These are phyloP conservation scores for Limnephilus lunatus DNA, from an alignment of 2,888 invertebrate genomes.

Conservation along the genomic window DNA sequence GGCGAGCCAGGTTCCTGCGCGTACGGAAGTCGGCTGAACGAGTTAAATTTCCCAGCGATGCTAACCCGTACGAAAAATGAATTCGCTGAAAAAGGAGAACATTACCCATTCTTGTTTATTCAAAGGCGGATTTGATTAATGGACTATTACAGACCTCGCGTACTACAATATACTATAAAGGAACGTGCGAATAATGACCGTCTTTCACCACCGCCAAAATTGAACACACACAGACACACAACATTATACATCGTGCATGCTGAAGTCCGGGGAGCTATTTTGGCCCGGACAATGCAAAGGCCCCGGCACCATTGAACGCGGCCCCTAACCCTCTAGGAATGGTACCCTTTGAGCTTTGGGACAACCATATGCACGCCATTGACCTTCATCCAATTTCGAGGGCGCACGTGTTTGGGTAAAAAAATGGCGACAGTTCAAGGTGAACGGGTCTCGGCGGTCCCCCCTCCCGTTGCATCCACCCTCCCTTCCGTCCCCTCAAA, in stretches of 20 bases:
- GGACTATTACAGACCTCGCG: conserved; percentile 9
- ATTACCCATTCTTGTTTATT: conserved; percentile 19
- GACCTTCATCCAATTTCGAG: conserved; percentile 65
- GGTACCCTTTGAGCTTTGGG: neutral
- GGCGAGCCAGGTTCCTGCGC: neutral
- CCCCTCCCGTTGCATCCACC: conserved; percentile 22
- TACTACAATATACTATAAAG: neutral
- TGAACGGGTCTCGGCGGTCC: conserved; percentile 55
- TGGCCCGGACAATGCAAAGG: neutral
- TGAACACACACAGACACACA: neutral
- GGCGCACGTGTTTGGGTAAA: conserved; percentile 64
- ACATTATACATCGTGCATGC: neutral
- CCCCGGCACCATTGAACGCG: conserved; percentile 22
- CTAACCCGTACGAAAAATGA: conserved; percentile 14
- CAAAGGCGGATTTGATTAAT: conserved; percentile 43
- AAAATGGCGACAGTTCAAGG: conserved; percentile 66
- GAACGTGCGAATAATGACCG: conserved; percentile 32
- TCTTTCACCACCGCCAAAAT: conserved; percentile 15
- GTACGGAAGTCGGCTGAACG: neutral
- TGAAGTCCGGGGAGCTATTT: neutral
- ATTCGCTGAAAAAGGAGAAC: conserved; percentile 32
- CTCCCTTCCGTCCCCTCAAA: neutral
- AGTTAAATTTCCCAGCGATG: neutral
- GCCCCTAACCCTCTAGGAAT: conserved; percentile 43
- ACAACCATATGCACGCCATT: conserved; percentile 48